A percentile compares a stretch with the other conserved stretches of the same genome.
phyloP scores from a whole-genome alignment of 2,888 invertebrate genomes.

The Leucophora obtusa region DNA sequence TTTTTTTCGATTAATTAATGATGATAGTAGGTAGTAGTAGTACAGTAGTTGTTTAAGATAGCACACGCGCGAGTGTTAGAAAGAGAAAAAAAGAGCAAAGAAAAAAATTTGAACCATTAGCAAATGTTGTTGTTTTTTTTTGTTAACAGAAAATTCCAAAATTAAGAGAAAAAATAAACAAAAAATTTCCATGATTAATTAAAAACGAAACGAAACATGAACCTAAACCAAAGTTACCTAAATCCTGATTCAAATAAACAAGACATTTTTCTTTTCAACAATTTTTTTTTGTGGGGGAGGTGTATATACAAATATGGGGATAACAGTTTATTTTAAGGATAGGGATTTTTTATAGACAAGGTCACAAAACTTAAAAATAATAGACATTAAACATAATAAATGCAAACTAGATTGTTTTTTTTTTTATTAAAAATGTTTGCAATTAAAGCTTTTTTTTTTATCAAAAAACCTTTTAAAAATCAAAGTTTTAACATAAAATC shows the following conservation, averaged over 20 bases:
- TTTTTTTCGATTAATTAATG: slow-evolving; percentile 63
- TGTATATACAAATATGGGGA: slow-evolving; percentile 69
- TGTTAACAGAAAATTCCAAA: slow-evolving; percentile 39
- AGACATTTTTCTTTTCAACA: slow-evolving; percentile 61
- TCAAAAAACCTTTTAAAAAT: not conserved
- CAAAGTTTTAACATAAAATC: slow-evolving; percentile 27
- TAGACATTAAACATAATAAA: slow-evolving; percentile 73
- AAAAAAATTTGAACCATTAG: slow-evolving; percentile 67
- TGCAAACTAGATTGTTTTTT: slow-evolving; percentile 72
- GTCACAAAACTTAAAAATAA: slow-evolving; percentile 72
- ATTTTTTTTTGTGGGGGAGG: slow-evolving; percentile 68
- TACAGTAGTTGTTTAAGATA: slow-evolving; percentile 50
- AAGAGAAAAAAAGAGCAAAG: slow-evolving; percentile 70
- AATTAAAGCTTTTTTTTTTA: not conserved
- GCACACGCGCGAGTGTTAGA: slow-evolving; percentile 71
- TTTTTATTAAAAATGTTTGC: not conserved
- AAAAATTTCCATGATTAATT: slow-evolving; percentile 44
- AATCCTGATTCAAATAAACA: slow-evolving; percentile 40
- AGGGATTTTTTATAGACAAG: slow-evolving; percentile 74
- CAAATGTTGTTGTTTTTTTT: slow-evolving; percentile 57
- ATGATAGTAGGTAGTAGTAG: slow-evolving; percentile 60
- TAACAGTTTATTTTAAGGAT: slow-evolving; percentile 63
- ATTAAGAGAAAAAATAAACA: slow-evolving; percentile 38
- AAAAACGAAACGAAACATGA: slow-evolving; percentile 31
- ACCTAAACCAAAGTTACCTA: slow-evolving; percentile 49